These are phyloP conservation scores for Nothobranchius furzeri DNA, from an alignment of 2,113 vertebrate species.

Conservation along the genomic window DNA sequence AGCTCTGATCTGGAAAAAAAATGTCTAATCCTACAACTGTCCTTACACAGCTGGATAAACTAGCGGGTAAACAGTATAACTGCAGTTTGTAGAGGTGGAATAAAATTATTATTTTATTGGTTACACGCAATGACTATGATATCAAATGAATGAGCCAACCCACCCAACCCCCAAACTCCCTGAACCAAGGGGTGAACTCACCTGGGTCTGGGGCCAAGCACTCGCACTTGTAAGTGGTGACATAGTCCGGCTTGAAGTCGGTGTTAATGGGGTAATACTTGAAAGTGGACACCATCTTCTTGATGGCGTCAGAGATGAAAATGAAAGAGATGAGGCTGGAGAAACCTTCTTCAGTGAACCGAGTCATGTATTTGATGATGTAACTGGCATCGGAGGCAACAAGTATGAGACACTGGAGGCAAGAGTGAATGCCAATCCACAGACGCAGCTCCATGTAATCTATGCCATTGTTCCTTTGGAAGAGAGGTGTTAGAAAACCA, in stretches of 20 bases:
- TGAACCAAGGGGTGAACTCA: constrained; percentile 76
- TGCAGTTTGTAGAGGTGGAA: too few relatives aligned
- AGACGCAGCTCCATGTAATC: constrained; percentile 99
- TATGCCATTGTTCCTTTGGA: constrained; percentile 83
- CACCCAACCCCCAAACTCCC: constrained; percentile 4
- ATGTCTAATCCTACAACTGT: too few relatives aligned
- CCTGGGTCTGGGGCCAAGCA: constrained; percentile 91
- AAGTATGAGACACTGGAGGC: constrained; percentile 92
- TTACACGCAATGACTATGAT: too few relatives aligned
- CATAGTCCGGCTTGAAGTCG: constrained; percentile 90
- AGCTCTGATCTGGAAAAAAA: too few relatives aligned
- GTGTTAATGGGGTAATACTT: constrained; percentile 95
- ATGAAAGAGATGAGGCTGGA: constrained; percentile 99
- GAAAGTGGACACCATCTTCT: constrained; percentile 93
- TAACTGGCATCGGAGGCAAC: constrained; percentile 94
- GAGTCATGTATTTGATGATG: constrained; percentile 98
- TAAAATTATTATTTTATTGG: too few relatives aligned
- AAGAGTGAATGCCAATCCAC: constrained; percentile 96
- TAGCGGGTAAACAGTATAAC: too few relatives aligned
- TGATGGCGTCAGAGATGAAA: constrained; percentile 97
- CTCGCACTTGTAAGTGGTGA: constrained; percentile 94
- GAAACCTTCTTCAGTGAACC: constrained; percentile 98
- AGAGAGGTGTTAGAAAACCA: not conserved
- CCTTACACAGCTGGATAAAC: too few relatives aligned
- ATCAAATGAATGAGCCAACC: not conserved